Base-by-base conservation (phyloP, 2,113 vertebrate species). In the Chlamydotis undulata region DNA sequence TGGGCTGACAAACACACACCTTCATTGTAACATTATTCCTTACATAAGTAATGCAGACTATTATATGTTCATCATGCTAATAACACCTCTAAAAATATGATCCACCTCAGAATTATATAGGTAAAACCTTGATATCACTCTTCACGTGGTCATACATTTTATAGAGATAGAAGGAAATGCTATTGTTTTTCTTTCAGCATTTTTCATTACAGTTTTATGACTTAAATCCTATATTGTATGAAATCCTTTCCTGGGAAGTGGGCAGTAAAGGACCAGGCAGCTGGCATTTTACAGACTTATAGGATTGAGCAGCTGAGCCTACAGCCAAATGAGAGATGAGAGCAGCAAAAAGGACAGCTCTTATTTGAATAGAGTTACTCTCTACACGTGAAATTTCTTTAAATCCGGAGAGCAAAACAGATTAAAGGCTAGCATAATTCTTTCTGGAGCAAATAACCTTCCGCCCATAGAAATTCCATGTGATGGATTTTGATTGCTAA, bases 331-430 rank as follows among this genome's bases (percentile, higher is more conserved):
- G 73, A 90, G 73, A 92, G 43, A 57, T 57, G 89, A 89, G 64
- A 74, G 76, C 31, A 82, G 67, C 59, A 71, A 75, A 88, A 78
- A 73, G 17, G 41, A 22, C 56, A n/a, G 29, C 23, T 69, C 26
- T 81, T 9, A 37, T 83, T 90, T 80, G 22, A 35, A 78, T 60
- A 59, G 70, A 95, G 53, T 78, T 93, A 39, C 61, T 94, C 43
- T 91, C 56, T 86, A 87, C 47, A 93, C 67, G 55, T 47, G 61
- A 81, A 74, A 92, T 96, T 96, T 89, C 65, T 69, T 96, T 95
- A 95, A 97, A 94, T 93, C 68, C n/a, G 35, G 81, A 80, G 39
- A 91, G 89, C 39, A 96, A 89, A 97, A 87, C 93, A 96, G 83
- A 78, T 96, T 96, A 97, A 95, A 95, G 75, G n/a, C 94, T 89